phyloP scores from a whole-genome alignment of 2,797 vertebrate genomes.

The Echeneis naucrates region DNA sequence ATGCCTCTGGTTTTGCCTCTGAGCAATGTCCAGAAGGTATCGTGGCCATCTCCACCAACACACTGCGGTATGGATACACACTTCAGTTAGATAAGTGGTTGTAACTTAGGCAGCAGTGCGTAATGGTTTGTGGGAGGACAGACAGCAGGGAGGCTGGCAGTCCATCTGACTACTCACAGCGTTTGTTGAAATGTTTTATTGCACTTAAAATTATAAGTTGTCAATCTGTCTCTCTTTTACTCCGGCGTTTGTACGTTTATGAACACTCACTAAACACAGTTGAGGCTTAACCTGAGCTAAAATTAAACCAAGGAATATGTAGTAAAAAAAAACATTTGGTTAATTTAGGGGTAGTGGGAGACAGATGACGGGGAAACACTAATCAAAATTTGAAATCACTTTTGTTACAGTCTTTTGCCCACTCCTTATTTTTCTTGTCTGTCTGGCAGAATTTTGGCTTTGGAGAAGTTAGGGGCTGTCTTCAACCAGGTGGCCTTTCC shows the following conservation, averaged over 20 bases:
- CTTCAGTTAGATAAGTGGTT: background rate
- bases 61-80: constrained; percentile 85
- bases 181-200: background rate
- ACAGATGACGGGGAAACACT: too few relatives aligned
- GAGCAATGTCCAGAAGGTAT: constrained; percentile 99
- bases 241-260: too few relatives aligned
- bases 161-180: too few relatives aligned
- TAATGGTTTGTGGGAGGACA: background rate
- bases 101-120: fast-evolving
- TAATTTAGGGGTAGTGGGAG: too few relatives aligned
- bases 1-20: constrained; percentile 97
- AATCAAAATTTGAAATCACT: too few relatives aligned
- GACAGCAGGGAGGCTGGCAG: background rate
- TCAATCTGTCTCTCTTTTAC: too few relatives aligned
- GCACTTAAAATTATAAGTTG: background rate
- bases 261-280: too few relatives aligned
- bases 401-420: background rate
- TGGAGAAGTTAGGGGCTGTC: constrained; percentile 97
- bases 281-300: too few relatives aligned
- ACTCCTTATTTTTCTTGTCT: background rate
- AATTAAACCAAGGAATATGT: too few relatives aligned
- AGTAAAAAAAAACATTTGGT: too few relatives aligned
- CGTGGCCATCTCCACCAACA: constrained; percentile 99
- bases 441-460: constrained; percentile 91
- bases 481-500: constrained; percentile 99